Conservation (phyloP, 2,797 vertebrate genomes). For the Lutjanus campechanus region DNA sequence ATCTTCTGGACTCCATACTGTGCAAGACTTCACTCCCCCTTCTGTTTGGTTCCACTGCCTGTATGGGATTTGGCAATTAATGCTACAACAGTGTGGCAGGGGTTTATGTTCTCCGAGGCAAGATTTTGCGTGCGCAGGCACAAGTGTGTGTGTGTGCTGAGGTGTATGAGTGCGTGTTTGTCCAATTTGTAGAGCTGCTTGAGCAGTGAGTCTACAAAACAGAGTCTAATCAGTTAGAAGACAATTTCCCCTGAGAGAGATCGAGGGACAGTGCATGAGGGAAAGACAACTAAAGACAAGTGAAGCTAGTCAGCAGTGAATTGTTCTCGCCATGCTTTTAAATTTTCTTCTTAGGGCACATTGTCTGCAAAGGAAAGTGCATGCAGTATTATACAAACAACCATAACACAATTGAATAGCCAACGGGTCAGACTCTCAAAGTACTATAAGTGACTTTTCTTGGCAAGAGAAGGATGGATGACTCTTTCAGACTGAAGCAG, state of each 20-base stretch:
- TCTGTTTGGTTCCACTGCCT: conserved; percentile 43
- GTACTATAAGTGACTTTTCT: neutral
- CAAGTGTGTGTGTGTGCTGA: neutral
- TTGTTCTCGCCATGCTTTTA: conserved; percentile 34
- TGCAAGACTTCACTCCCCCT: conserved; percentile 19
- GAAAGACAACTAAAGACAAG: conserved; percentile 29
- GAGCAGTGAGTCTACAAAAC: conserved; percentile 49
- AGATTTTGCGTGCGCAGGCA: conserved; percentile 12
- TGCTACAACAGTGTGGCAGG: conserved; percentile 45
- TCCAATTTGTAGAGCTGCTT: conserved; percentile 59
- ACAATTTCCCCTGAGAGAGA: conserved; percentile 54
- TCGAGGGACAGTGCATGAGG: conserved; percentile 30
- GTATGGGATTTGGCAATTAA: conserved; percentile 55
- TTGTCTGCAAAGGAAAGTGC: conserved; percentile 24
- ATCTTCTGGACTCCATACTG: conserved; percentile 41
- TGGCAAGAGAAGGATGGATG: neutral
- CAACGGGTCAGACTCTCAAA: neutral
- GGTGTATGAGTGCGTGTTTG: conserved; percentile 8
- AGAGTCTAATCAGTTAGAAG: conserved; percentile 59
- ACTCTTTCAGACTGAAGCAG: neutral
- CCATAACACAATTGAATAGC: neutral
- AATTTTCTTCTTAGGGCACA: conserved; percentile 2
- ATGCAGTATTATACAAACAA: neutral
- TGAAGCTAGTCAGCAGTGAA: conserved; percentile 20
- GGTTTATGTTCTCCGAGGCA: conserved; percentile 58